These are phyloP conservation scores for Prenolepis imparis DNA, from an alignment of 2,888 invertebrate genomes.

Conservation along the genomic window DNA sequence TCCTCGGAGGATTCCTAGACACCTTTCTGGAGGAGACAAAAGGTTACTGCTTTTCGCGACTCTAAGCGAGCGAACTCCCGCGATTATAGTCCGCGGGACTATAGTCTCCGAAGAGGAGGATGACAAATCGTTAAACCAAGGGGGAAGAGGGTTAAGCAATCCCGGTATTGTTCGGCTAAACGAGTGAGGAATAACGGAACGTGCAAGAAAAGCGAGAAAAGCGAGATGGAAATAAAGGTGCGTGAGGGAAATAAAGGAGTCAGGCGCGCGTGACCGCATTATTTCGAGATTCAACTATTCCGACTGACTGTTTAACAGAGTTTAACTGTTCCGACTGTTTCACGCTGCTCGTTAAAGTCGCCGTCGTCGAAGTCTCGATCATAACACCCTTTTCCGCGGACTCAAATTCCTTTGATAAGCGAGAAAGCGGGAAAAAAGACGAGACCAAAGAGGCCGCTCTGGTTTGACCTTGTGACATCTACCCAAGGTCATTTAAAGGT, in stretches of 20 bases:
- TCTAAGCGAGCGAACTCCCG: neutral
- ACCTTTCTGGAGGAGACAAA: neutral
- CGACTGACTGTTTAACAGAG: no score
- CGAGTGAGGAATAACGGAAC: constrained; percentile 16
- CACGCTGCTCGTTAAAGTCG: constrained; percentile 32
- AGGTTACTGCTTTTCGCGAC: neutral
- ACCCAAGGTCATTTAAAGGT: no score
- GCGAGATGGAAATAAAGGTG: no score
- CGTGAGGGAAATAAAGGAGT: constrained; percentile 57
- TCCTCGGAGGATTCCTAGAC: neutral
- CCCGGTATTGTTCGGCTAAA: constrained; percentile 28
- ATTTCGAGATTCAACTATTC: constrained; percentile 67
- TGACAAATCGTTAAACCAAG: constrained; percentile 6
- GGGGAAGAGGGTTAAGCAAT: constrained; percentile 25
- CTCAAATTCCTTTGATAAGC: neutral
- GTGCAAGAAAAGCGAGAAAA: neutral
- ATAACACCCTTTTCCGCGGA: constrained; percentile 34
- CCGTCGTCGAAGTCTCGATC: neutral
- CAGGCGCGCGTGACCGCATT: constrained; percentile 17
- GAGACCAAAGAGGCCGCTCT: no score
- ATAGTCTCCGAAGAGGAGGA: neutral
- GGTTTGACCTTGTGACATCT: no score
- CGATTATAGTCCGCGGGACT: neutral
- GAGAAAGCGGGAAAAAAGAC: neutral
- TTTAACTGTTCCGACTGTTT: no score